Percentiles rank a stretch among this genome's conserved stretches.
These are phyloP conservation scores for Ypsolopha sequella DNA, from an alignment of 2,888 invertebrate genomes.

Conservation along the genomic window DNA sequence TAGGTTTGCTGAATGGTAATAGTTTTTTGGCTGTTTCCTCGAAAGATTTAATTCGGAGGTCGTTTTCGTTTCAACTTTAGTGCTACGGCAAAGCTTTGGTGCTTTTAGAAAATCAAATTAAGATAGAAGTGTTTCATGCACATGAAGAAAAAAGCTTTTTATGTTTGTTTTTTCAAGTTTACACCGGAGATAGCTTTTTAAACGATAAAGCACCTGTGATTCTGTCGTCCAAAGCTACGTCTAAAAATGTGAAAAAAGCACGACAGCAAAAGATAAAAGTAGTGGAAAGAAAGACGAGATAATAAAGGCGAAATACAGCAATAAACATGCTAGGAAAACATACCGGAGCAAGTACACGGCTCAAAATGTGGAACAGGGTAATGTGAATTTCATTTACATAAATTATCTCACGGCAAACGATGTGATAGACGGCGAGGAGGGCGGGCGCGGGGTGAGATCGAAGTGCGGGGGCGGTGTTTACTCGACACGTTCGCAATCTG, in stretches of 20 bases:
- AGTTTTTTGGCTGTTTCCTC: slow-evolving; percentile 18
- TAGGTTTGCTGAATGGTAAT: slow-evolving; percentile 48
- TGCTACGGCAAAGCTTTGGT: not conserved
- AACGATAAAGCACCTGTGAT: slow-evolving; percentile 27
- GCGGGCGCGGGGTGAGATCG: slow-evolving; percentile 14
- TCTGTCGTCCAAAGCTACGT: slow-evolving; percentile 20
- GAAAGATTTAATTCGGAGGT: not conserved
- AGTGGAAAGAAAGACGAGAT: slow-evolving; percentile 42
- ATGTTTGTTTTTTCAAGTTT: not conserved
- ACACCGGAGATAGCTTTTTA: slow-evolving; percentile 25
- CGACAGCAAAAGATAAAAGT: slow-evolving; percentile 25
- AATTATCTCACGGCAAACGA: slow-evolving; percentile 51
- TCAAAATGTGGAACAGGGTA: slow-evolving; percentile 50
- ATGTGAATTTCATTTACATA: slow-evolving; percentile 66
- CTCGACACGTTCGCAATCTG: slow-evolving; percentile 31
- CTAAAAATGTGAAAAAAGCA: slow-evolving; percentile 39
- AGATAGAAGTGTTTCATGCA: slow-evolving; percentile 15
- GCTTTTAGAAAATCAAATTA: not conserved
- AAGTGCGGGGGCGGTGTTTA: slow-evolving; percentile 38
- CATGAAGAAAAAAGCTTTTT: slow-evolving; percentile 25
- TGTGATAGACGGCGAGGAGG: slow-evolving; percentile 20
- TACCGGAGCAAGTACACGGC: slow-evolving; percentile 35
- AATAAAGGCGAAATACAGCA: slow-evolving; percentile 55
- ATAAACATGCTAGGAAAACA: slow-evolving; percentile 54
- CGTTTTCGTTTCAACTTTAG: not conserved